Evolutionary conservation across 2,797 vertebrate genomes (phyloP).

Genomic region (Spinibarbus caldwelli): DNA sequence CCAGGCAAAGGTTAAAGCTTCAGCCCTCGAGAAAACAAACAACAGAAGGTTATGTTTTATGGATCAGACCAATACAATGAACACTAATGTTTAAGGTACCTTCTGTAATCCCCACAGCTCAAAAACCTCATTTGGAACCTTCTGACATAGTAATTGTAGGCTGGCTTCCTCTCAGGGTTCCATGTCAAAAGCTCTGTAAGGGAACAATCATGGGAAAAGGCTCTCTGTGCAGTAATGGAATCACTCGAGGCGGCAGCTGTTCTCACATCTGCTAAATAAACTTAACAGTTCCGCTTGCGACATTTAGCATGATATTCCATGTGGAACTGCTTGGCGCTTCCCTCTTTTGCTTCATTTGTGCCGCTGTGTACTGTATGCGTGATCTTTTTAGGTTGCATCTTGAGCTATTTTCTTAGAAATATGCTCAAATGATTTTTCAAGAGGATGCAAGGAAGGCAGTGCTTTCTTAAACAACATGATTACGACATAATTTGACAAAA

Average conservation of each 20-base stretch:
- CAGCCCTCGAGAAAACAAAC: conserved; percentile 35
- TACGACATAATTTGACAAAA: not conserved
- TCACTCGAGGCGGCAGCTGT: conserved; percentile 45
- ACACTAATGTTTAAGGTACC: conserved; percentile 38
- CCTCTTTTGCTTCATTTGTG: conserved; percentile 12
- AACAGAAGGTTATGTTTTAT: conserved; percentile 47
- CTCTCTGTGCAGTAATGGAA: conserved; percentile 39
- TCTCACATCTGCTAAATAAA: conserved; percentile 46
- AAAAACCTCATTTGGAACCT: conserved; percentile 14
- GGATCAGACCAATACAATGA: conserved; percentile 42
- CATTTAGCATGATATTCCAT: conserved; percentile 24
- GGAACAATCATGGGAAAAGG: conserved; percentile 40
- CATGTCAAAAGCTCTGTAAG: conserved; percentile 28
- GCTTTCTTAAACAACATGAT: not conserved
- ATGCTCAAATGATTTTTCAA: not conserved
- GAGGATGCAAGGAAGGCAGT: not conserved
- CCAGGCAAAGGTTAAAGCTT: conserved; percentile 5
- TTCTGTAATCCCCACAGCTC: conserved; percentile 27
- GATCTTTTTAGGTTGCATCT: not conserved
- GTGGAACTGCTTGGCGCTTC: conserved; percentile 3
- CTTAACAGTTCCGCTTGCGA: conserved; percentile 18
- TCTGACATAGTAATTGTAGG: conserved; percentile 45
- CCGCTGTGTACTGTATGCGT: not conserved
- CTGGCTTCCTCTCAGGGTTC: conserved; percentile 35
- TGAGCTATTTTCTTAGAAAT: not conserved